Base-by-base conservation (phyloP, 2,113 vertebrate species). In the Corythornis vintsioides region DNA sequence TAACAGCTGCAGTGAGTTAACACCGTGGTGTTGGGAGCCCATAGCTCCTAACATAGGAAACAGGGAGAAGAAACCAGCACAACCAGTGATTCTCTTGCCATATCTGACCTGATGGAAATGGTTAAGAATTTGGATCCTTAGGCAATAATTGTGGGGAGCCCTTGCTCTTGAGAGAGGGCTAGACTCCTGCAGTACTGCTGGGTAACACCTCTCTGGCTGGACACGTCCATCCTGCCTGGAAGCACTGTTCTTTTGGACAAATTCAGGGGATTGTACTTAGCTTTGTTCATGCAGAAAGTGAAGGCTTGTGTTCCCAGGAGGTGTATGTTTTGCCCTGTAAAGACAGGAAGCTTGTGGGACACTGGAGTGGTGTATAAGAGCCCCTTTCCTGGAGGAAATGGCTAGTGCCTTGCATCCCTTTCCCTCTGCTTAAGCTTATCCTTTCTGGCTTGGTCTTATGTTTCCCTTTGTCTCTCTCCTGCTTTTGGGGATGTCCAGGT, bases 1-100 rank as follows among this genome's bases (percentile, higher is more conserved):
- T 64, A n/a, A 13, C 7, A 18, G 29, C 60, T 59, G 29, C 43
- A 22, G 52, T 13, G 28, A 21, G 64, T 28, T 28, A 22, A 4
- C 1, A 11, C 21, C 0, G 2, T 6, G 13, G 6, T 56, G 20
- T 13, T 1, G 2, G 31, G 10, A 74, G 8, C 17, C 35, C 28
- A 9, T 13, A 67, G 15, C 31, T 48, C 60, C 28, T 25, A 53
- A 6, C 3, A 1, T 18, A 78, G 52, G 48, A 77, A 82, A 5
- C 0, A 3, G 13, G 29, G 29, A 83, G 7, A 26, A 56, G 63
- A 67, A 75, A 52, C 11, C 26, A 24, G 22, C 16, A 20, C n/a
- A 13, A 5, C 29, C 47, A 21, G 13, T 3, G n/a, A n/a, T 80
- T 43, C 4, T 91, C 28, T 64, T 81, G 29, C 6, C 2, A 7